phyloP scores from a whole-genome alignment of 2,113 vertebrate genomes.

The Cheirogaleus medius region DNA sequence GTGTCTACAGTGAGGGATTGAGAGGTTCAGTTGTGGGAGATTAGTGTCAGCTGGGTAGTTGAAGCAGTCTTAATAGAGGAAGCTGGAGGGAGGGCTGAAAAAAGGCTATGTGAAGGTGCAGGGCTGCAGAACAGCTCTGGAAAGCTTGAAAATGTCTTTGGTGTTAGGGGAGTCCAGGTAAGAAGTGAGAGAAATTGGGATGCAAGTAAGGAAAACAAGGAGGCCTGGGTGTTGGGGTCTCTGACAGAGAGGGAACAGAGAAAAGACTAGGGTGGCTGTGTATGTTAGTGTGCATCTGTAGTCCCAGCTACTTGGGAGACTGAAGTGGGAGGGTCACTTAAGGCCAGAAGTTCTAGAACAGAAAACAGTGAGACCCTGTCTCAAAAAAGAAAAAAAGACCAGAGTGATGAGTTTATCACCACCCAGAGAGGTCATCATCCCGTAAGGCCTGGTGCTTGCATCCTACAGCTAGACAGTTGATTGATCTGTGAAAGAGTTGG shows the following conservation, averaged over 20 bases:
- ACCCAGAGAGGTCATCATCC: not conserved
- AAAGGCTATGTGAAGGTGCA: not conserved
- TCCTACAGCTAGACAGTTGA: not conserved
- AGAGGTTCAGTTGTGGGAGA: conserved; percentile 8
- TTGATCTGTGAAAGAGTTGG: not conserved
- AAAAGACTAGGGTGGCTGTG: not conserved
- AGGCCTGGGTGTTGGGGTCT: not conserved
- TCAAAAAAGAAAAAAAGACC: not conserved
- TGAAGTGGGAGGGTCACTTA: not conserved
- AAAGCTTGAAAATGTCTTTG: not conserved
- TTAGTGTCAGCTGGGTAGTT: not conserved
- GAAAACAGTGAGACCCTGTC: not conserved
- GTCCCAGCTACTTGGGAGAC: not conserved
- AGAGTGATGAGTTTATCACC: not conserved
- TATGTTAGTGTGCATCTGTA: not conserved
- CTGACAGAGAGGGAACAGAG: not conserved
- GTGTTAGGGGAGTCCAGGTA: not conserved
- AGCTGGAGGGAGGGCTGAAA: not conserved
- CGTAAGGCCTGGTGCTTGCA: not conserved
- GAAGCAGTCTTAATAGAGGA: not conserved
- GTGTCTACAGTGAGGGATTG: conserved; percentile 20
- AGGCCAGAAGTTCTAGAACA: not conserved
- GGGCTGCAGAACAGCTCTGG: not conserved
- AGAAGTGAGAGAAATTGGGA: not conserved
- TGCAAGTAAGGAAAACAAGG: not conserved